Evolutionary conservation across 2,113 vertebrate genomes (phyloP).

Genomic region (Saguinus imperator): DNA sequence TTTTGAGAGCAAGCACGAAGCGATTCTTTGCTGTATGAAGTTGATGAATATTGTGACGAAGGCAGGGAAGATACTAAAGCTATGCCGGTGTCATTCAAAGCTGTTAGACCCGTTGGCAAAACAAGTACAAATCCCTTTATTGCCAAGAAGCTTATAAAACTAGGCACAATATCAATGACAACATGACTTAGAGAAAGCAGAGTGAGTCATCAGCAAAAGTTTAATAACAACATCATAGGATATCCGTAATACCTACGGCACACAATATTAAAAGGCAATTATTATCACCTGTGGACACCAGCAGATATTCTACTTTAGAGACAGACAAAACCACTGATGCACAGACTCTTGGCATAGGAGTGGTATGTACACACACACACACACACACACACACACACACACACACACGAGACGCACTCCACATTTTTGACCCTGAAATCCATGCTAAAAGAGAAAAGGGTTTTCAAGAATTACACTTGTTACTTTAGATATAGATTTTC

Average conservation of each 20-base stretch:
- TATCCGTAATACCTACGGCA: slow-evolving; percentile 48
- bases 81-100: slow-evolving; percentile 42
- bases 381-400: neutral
- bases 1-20: slow-evolving; percentile 33
- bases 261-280: slow-evolving; percentile 29
- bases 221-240: slow-evolving; percentile 28
- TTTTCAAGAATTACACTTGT: neutral
- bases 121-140: slow-evolving; percentile 49
- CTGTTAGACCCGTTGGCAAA: slow-evolving; percentile 56
- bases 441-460: neutral
- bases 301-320: slow-evolving; percentile 5
- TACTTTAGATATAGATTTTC: neutral
- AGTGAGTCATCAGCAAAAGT: slow-evolving; percentile 52
- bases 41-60: slow-evolving; percentile 26
- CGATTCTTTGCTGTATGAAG: slow-evolving; percentile 49
- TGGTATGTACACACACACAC: neutral
- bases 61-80: slow-evolving; percentile 7
- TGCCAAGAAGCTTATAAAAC: slow-evolving; percentile 64
- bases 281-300: slow-evolving; percentile 34
- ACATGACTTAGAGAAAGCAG: slow-evolving; percentile 56
- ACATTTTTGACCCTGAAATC: neutral
- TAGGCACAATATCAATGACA: slow-evolving; percentile 56
- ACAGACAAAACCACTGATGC: slow-evolving; percentile 17
- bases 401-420: neutral
- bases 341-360: neutral